Base-by-base conservation (phyloP, 2,888 invertebrate genomes). In the Phytoseiulus persimilis region DNA sequence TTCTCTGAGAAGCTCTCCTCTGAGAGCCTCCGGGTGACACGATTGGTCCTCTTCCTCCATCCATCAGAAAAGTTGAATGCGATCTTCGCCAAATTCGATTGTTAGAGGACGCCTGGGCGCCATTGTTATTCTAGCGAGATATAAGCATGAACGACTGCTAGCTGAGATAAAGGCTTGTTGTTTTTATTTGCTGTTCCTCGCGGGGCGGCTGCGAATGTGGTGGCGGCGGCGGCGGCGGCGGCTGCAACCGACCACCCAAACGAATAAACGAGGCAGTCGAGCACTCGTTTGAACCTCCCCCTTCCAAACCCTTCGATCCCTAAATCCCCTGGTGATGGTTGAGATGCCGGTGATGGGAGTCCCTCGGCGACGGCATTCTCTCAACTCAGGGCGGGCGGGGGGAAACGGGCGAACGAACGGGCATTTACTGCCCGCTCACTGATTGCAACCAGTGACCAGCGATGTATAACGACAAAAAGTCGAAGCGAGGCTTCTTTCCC, bases 401-500 rank as follows among this genome's bases (percentile, higher is more conserved):
- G 65, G 65, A 65, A 28, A 28, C 23, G 65, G 28, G 65, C 23
- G 14, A 65, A 28, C 65, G 65, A 65, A 11, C 65, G 65, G 65
- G 65, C 65, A 65, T 65, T 65, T 65, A 65, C 65, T 65, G 65
- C 65, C 65, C 65, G 65, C 65, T 65, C 65, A 28, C 65, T 65
- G 65, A 65, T 65, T 87, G 87, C 87, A 87, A 87, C 87, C 32
- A 45, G 32, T 87, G 87, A 87, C 87, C 33, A 45, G 87, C 87
- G 39, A 33, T 87, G 87, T 87, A 87, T 33, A 87, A 87, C 87
- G 87, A 31, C 87, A 87, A 87, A 87, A 87, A 87, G 45, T 65
- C 65, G 18, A 65, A 65, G 65, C 65, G 28, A 46, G 46, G 46
- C 46, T n/a, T n/a, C n/a, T n/a, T 46, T 46, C 46, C 46, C 46